Percentiles rank a stretch among this genome's conserved stretches.
These are phyloP conservation scores for Bubo scandiacus DNA, from an alignment of 2,113 vertebrate genomes.

Conservation along the genomic window DNA sequence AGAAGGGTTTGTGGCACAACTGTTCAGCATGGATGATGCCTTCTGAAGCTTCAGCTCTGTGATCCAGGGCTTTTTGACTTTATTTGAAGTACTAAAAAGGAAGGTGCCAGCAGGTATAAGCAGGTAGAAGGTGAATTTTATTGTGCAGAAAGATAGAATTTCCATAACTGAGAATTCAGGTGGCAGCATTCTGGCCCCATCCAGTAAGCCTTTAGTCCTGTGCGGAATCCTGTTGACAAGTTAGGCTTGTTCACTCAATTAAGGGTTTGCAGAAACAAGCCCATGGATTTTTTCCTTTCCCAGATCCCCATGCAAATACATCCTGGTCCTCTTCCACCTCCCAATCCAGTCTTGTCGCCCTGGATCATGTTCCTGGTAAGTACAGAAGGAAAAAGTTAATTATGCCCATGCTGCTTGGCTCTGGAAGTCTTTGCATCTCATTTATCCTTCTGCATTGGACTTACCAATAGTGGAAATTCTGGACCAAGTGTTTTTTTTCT, in stretches of 20 bases:
- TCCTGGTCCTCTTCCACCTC: slow-evolving; percentile 70
- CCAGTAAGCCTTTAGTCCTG: not conserved
- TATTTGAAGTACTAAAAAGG: not conserved
- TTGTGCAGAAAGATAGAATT: not conserved
- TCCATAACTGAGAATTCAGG: not conserved
- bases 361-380: slow-evolving; percentile 70
- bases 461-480: not conserved
- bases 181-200: not conserved
- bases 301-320: slow-evolving; percentile 69
- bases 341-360: slow-evolving; percentile 69
- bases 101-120: not conserved
- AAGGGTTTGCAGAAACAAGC: slow-evolving; percentile 56
- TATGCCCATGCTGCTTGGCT: slow-evolving; percentile 1
- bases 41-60: not conserved
- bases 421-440: not conserved
- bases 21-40: not conserved
- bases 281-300: slow-evolving; percentile 64
- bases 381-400: slow-evolving; percentile 44
- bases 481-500: not conserved
- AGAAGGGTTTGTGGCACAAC: not conserved
- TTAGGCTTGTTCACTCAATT: not conserved
- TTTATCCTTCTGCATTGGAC: not conserved
- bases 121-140: not conserved
- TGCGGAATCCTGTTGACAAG: not conserved
- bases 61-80: not conserved